Evolutionary conservation across 2,113 vertebrate genomes (phyloP).

Genomic region (Cynocephalus volans): DNA sequence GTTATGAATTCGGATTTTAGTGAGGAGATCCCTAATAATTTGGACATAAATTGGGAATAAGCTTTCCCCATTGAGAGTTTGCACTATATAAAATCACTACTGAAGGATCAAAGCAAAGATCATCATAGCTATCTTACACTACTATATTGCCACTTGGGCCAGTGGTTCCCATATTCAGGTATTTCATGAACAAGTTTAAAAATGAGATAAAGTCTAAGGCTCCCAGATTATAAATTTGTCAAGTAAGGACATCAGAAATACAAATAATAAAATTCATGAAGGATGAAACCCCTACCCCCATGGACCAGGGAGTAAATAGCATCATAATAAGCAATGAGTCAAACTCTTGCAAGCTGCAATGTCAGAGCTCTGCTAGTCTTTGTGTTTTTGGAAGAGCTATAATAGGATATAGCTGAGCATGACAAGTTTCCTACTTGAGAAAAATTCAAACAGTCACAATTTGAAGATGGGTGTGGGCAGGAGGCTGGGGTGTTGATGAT

Average conservation of each 20-base stretch:
- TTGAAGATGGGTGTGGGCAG: conserved; percentile 19
- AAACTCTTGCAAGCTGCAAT: neutral
- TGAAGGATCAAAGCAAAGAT: neutral
- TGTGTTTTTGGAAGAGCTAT: neutral
- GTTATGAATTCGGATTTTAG: conserved; percentile 49
- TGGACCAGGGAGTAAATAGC: neutral
- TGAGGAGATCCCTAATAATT: conserved; percentile 2
- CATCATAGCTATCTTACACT: neutral
- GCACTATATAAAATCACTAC: neutral
- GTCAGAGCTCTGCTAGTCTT: neutral
- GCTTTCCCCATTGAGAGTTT: neutral
- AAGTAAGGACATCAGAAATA: conserved; percentile 45
- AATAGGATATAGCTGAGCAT: neutral
- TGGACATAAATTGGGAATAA: neutral
- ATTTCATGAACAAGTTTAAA: conserved; percentile 50
- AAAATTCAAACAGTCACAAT: conserved; percentile 8
- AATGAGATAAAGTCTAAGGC: conserved; percentile 57
- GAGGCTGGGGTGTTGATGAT: neutral
- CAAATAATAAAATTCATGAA: conserved; percentile 45
- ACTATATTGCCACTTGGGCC: neutral
- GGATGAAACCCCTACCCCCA: neutral
- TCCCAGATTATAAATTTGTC: conserved; percentile 45
- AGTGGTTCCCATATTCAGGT: neutral
- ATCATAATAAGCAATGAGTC: neutral
- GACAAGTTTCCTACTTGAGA: conserved; percentile 46